Evolutionary conservation across 2,888 invertebrate species (phyloP).

Genomic region (Adela reaumurella): DNA sequence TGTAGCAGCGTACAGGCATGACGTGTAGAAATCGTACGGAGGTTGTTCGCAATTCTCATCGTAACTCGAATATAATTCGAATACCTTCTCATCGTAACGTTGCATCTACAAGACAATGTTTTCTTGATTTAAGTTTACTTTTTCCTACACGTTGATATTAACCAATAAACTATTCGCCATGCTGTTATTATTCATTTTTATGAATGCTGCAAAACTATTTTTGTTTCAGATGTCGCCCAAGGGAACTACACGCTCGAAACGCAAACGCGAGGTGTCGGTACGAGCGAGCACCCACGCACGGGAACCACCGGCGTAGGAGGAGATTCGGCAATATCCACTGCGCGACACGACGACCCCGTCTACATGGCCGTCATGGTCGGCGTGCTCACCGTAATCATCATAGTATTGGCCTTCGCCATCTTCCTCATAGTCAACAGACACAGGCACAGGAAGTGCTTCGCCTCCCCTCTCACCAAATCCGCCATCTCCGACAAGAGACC

Average conservation of each 20-base stretch:
- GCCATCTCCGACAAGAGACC: constrained; percentile 46
- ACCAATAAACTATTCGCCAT: too few species aligned
- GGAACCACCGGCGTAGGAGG: constrained; percentile 37
- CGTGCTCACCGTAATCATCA: constrained; percentile 69
- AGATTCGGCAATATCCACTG: constrained; percentile 63
- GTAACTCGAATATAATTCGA: too few species aligned
- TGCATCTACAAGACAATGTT: too few species aligned
- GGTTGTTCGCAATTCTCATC: too few species aligned
- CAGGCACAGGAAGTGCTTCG: constrained; percentile 68
- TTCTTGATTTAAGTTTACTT: too few species aligned
- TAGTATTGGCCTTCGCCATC: constrained; percentile 68
- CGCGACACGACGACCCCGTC: constrained; percentile 66
- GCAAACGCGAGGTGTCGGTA: constrained; percentile 48
- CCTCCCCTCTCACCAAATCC: constrained; percentile 61
- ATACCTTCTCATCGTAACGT: too few species aligned
- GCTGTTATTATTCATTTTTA: too few species aligned
- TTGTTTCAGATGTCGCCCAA: constrained; percentile 57
- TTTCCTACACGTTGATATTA: too few species aligned
- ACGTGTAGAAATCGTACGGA: too few species aligned
- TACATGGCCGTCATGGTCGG: constrained; percentile 76
- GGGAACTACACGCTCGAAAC: constrained; percentile 72
- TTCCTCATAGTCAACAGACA: constrained; percentile 69
- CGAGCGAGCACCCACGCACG: constrained; percentile 44
- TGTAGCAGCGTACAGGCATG: too few species aligned
- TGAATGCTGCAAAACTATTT: too few species aligned